Base-by-base conservation (phyloP, 2,113 vertebrate species). In the Microcebus griseorufus region DNA sequence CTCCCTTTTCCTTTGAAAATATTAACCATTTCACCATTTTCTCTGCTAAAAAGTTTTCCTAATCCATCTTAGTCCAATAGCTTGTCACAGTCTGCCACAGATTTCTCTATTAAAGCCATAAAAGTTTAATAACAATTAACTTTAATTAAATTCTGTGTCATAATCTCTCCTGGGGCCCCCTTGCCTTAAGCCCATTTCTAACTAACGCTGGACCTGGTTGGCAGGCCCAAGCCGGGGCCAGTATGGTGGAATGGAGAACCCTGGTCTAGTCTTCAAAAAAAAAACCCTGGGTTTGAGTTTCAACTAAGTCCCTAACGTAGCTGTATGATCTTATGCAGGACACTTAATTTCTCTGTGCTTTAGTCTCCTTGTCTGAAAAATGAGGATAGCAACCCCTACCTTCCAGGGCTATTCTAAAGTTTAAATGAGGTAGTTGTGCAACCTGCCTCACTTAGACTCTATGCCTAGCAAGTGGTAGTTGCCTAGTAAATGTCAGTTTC, bases 1-100 rank as follows among this genome's bases (percentile, higher is more conserved):
- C 25, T 80, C 87, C 73, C 62, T 84, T 67, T 89, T 93, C 70
- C 85, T 80, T 88, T 81, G 34, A 91, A 83, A 96, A 42, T 42
- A 25, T 89, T 96, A 94, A 80, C 86, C 14, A 23, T 83, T 90
- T 86, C 22, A 23, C 51, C 27, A 29, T 64, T 88, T 84, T 62
- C 53, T 72, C n/a, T 86, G 42, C 79, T 39, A 27, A 37, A 90
- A 81, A 83, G 70, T n/a, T 70, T 95, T 83, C 34, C 10, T 73
- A 55, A 79, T 67, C 51, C 32, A 37, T 79, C 2, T 51, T 37
- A 78, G 23, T 82, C 32, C 34, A 78, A 1, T 67, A 45, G 8
- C 37, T 48, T 75, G 22, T 78, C 51, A 84, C 0, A 82, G 10
- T 27, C 48, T 90, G 51, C 79, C 17, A 25, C 48, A 51, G 48